Base-by-base conservation (phyloP, 2,797 vertebrate genomes). In the Haliaeetus albicilla region DNA sequence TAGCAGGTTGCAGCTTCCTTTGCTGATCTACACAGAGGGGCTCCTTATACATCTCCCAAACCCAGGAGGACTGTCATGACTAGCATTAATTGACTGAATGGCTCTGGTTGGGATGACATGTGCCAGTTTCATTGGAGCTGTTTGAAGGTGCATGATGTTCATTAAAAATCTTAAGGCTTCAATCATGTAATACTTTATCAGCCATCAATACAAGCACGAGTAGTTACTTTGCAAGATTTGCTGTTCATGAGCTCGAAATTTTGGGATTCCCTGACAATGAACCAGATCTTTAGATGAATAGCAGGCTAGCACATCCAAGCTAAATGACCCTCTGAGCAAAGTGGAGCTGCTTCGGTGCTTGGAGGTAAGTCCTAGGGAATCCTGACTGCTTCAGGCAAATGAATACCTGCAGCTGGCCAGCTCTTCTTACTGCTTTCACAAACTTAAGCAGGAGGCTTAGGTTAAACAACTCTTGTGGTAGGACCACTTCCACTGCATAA, bases 11-110 rank as follows among this genome's bases (percentile, higher is more conserved):
- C 49, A 90, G 23, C 9, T 69, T 81, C 54, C 46, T 70, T 79
- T 76, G 12, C 33, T 84, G 60, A 74, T 33, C 9, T 13, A 18
- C 25, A 8, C 10, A 49, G 49, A 37, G 7, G 10, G 7, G 35
- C 1, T 18, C 15, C 8, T 14, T 24, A 18, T 2, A 11, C 7
- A 44, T 19, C 4, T 35, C 35, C 13, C 5, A 6, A 10, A 41
- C 67, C 31, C 27, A 64, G 60, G 46, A 64, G 63, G 31, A 22
- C 28, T 41, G 33, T 7, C 53, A 11, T 7, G 35, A 46, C 31
- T 1, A 39, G 12, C 43, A 39, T 22, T 48, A 51, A 31, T 28
- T 33, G 46, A 22, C 35, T 57, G 25, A 57, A 39, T 20, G 13
- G 20, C 30, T 88, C 28, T 31, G 51, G 3, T 6, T 64, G 53